These are phyloP conservation scores for Ahaetulla prasina DNA, from an alignment of 2,113 vertebrate genomes.

Conservation along the genomic window DNA sequence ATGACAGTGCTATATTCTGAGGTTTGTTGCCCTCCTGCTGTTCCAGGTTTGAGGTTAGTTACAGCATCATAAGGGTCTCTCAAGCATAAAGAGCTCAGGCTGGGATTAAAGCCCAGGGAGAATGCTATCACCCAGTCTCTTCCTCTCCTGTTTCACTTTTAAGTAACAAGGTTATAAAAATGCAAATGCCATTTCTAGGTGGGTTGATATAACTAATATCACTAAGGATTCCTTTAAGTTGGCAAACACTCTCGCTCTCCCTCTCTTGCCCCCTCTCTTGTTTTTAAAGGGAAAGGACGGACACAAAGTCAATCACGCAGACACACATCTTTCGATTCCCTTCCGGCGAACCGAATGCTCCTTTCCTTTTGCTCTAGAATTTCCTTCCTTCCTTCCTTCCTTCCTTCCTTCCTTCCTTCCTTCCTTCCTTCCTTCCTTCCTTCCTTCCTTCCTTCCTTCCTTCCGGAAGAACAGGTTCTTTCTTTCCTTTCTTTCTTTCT, in stretches of 20 bases:
- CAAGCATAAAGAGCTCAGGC: slow-evolving; percentile 72
- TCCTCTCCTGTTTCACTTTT: slow-evolving; percentile 56
- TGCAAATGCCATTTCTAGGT: slow-evolving; percentile 62
- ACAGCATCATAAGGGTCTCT: slow-evolving; percentile 75
- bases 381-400: too few relatives aligned
- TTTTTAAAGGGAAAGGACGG: not conserved
- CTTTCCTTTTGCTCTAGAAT: not conserved
- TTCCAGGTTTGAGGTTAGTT: slow-evolving; percentile 76
- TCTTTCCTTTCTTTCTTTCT: too few relatives aligned
- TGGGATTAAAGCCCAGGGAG: slow-evolving; percentile 68
- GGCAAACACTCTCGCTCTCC: slow-evolving; percentile 33
- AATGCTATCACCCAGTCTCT: slow-evolving; percentile 43
- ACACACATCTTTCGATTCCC: not conserved
- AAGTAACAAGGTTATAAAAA: slow-evolving; percentile 67
- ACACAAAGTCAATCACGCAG: not conserved
- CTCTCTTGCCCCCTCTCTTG: not conserved
- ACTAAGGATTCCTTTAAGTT: slow-evolving; percentile 57
- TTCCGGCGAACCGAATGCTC: not conserved
- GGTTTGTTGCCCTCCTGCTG: slow-evolving; percentile 74
- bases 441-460: not conserved
- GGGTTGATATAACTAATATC: slow-evolving; percentile 49
- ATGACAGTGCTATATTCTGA: slow-evolving; percentile 83
- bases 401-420: too few relatives aligned
- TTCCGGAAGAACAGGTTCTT: too few relatives aligned
- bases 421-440: too few relatives aligned